Evolutionary conservation across 1,140 invertebrate species (phyloP).

Genomic region (Pentalonia nigronervosa): DNA sequence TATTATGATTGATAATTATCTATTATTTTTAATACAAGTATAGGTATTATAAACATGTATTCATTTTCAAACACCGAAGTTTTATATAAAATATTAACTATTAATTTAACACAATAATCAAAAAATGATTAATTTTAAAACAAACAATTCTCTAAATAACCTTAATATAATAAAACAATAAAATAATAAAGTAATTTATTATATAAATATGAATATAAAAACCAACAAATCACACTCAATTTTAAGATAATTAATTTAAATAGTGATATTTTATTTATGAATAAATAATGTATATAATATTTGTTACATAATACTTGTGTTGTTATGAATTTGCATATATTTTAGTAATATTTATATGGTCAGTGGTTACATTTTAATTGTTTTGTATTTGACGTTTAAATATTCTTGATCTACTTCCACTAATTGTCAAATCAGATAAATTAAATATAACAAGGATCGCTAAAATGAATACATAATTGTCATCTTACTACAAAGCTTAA

Average conservation of each 20-base stretch:
- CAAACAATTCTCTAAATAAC: constrained; percentile 15
- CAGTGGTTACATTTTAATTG: background rate
- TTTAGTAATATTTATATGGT: background rate
- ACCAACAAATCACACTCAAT: background rate
- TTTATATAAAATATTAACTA: constrained; percentile 5
- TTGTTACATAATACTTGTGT: background rate
- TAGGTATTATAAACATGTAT: background rate
- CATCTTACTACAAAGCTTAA: background rate
- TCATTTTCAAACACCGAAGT: background rate
- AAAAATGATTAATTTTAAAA: background rate
- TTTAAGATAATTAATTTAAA: background rate
- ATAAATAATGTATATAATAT: background rate
- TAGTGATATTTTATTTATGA: background rate
- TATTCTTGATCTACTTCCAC: background rate
- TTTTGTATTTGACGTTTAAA: background rate
- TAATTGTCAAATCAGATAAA: background rate
- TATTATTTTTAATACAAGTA: background rate
- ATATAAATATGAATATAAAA: background rate
- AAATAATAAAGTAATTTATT: background rate
- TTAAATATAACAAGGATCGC: background rate
- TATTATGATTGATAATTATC: background rate
- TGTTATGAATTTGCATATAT: background rate
- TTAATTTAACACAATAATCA: background rate
- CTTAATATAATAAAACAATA: background rate
- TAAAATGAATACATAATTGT: background rate